These are phyloP conservation scores for Dipodomys merriami DNA, from an alignment of 2,113 vertebrate genomes.

Conservation along the genomic window DNA sequence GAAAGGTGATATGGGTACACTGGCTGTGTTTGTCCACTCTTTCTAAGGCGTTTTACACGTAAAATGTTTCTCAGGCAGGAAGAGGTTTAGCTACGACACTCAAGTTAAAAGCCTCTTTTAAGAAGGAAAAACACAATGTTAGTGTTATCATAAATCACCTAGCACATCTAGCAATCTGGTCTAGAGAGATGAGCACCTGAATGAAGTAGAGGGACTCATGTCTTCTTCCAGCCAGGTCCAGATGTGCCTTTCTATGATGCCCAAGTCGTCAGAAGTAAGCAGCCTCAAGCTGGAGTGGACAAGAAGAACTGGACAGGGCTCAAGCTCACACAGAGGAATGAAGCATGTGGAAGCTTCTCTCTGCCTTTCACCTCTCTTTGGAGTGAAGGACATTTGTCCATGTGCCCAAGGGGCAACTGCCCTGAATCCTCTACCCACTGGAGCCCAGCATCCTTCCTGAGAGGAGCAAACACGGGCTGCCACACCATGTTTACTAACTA, in stretches of 20 bases:
- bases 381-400: not conserved
- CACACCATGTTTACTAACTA: not conserved
- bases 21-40: not conserved
- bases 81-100: slow-evolving; percentile 18
- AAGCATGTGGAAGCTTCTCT: not conserved
- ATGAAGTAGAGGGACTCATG: not conserved
- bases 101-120: slow-evolving; percentile 23
- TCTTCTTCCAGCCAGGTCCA: not conserved
- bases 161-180: not conserved
- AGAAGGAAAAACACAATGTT: not conserved
- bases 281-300: not conserved
- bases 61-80: slow-evolving; percentile 8
- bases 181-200: too few species aligned
- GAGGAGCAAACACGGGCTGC: not conserved
- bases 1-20: not conserved
- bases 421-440: not conserved
- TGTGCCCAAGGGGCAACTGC: not conserved
- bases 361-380: not conserved
- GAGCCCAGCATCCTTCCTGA: fast-evolving
- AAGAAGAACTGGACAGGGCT: not conserved
- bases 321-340: not conserved
- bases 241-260: not conserved
- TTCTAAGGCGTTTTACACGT: not conserved
- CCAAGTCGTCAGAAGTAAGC: not conserved
- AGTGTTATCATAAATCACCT: slow-evolving; percentile 54